Evolutionary conservation across 2,888 invertebrate genomes (phyloP).

Genomic region (Leptinotarsa peninsularis): DNA sequence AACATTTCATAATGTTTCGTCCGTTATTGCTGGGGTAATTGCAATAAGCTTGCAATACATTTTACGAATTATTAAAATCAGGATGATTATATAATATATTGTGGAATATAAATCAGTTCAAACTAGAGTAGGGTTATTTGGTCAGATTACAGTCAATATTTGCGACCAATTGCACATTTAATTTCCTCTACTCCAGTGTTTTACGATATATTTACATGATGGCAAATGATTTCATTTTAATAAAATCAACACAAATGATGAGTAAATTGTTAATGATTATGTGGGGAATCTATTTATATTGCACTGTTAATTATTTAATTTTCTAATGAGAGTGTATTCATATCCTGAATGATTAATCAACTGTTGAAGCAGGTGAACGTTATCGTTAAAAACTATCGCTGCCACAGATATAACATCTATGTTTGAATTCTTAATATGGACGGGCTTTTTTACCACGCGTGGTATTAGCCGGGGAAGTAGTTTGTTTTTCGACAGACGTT

Average conservation of each 20-base stretch:
- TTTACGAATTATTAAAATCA: not conserved
- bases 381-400: too few relatives aligned
- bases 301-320: not conserved
- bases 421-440: too few relatives aligned
- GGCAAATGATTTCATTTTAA: not conserved
- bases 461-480: too few relatives aligned
- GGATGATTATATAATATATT: not conserved
- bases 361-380: too few relatives aligned
- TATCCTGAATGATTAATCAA: too few relatives aligned
- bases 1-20: not conserved
- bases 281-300: not conserved
- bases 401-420: too few relatives aligned
- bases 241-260: not conserved
- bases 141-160: not conserved
- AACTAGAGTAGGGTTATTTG: not conserved
- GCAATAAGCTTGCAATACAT: not conserved
- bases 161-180: not conserved
- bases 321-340: not conserved
- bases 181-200: not conserved
- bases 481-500: too few relatives aligned
- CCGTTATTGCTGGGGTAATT: not conserved
- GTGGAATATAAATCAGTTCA: not conserved
- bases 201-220: not conserved
- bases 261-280: not conserved
- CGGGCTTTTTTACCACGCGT: too few relatives aligned